Base-by-base conservation (phyloP, 2,797 vertebrate species). In the Myotis vivesi region DNA sequence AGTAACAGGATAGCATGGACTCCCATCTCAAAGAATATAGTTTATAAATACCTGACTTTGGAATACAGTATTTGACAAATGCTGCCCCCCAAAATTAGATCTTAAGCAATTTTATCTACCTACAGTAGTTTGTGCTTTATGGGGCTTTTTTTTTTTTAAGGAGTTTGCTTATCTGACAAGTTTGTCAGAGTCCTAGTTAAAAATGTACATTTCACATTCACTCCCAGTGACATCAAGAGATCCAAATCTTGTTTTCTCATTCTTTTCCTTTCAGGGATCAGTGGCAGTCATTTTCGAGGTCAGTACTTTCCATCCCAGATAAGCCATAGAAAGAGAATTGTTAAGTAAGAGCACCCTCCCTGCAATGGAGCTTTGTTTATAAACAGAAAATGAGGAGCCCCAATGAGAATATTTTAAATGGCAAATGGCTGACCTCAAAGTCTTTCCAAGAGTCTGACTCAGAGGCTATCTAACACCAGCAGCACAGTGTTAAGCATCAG, bases 251-350 rank as follows among this genome's bases (percentile, higher is more conserved):
- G 30, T 66, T 75, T 30, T 82, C 64, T 71, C 33, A 84, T 77
- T 49, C 51, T 57, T 86, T 85, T 77, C n/a, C 76, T 94, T 95
- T 85, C 80, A 49, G 8, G 12, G 25, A 41, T 92, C 57, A 3
- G 69, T 53, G 51, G 75, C 92, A 75, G 82, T 49, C 44, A 49
- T 79, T 87, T 77, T 11, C 80, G 92, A 94, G 87, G 79, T 96
- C 94, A 83, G 51, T 59, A 95, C 88, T 94, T 97, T 96, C 92
- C 95, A 93, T 93, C 83, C 83, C 76, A 87, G 87, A 94, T 91
- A 95, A 95, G 51, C 49, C 57, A 88, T 75, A 95, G 89, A 95
- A 83, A 94, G 86, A 41, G 53, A 66, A 72, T 41, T 66, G 73
- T 82, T 87, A 77, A 82, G 44, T 59, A n/a, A 92, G 30, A 71